Percentiles rank a stretch among this genome's conserved stretches.
phyloP scores from a whole-genome alignment of 2,888 invertebrate species.

The Galeopsomyia nigrocyanea region DNA sequence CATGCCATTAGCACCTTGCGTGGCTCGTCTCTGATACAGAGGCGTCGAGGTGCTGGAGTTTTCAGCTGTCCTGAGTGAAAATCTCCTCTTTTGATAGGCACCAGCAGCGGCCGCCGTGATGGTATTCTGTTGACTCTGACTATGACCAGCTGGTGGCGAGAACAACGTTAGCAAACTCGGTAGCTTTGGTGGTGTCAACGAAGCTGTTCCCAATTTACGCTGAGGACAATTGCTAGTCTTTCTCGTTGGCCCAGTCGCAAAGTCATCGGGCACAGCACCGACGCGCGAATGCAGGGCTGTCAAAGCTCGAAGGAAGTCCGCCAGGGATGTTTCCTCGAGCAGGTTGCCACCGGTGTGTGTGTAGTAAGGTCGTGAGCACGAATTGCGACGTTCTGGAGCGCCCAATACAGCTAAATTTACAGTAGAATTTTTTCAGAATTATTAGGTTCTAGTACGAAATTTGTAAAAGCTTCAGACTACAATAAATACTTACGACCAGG shows the following conservation, averaged over 20 bases:
- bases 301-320: constrained; percentile 84
- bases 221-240: constrained; percentile 58
- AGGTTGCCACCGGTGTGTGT: constrained; percentile 72
- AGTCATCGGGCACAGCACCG: constrained; percentile 63
- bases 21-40: constrained; percentile 54
- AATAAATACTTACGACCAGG: constrained; percentile 40
- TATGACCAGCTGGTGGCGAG: constrained; percentile 59
- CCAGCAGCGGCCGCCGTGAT: constrained; percentile 49
- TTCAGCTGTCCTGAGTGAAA: constrained; percentile 57
- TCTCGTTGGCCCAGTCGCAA: constrained; percentile 27
- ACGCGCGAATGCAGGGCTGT: constrained; percentile 76
- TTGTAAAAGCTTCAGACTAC: too few species aligned
- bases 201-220: constrained; percentile 72
- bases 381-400: constrained; percentile 50
- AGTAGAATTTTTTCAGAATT: too few species aligned
- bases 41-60: constrained; percentile 54
- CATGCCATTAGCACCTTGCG: constrained; percentile 54
- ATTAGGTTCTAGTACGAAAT: too few species aligned
- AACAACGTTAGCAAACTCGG: constrained; percentile 71
- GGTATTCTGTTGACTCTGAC: constrained; percentile 60
- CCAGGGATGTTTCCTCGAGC: constrained; percentile 85
- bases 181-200: constrained; percentile 69
- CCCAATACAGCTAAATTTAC: neutral
- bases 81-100: constrained; percentile 50
- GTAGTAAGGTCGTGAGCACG: constrained; percentile 60